Conservation (phyloP, 2,797 vertebrate genomes). For the Danio jaintianensis region DNA sequence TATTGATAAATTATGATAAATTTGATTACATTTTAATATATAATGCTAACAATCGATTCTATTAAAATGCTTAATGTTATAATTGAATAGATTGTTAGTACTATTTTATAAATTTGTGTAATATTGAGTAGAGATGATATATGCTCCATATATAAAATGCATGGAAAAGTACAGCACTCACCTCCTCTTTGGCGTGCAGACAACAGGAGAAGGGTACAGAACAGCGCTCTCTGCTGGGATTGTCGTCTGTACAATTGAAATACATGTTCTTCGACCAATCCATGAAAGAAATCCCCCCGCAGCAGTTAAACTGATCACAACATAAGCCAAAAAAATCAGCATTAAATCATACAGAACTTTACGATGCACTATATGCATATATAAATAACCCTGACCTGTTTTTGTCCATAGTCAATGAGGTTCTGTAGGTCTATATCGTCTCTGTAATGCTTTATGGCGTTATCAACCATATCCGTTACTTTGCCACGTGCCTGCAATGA, state of each 20-base stretch:
- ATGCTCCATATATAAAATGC: too few relatives aligned
- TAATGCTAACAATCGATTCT: too few relatives aligned
- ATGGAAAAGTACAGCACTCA: too few relatives aligned
- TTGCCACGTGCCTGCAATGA: constrained; percentile 81
- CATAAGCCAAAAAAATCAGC: background rate
- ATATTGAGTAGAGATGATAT: too few relatives aligned
- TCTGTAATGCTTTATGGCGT: constrained; percentile 88
- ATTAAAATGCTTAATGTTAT: too few relatives aligned
- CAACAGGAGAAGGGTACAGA: constrained; percentile 96
- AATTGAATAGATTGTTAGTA: too few relatives aligned
- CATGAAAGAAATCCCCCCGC: constrained; percentile 85
- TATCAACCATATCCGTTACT: constrained; percentile 87
- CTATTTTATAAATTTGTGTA: too few relatives aligned
- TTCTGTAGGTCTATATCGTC: constrained; percentile 95
- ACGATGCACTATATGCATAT: background rate
- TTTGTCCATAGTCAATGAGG: constrained; percentile 94
- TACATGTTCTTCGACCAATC: constrained; percentile 96
- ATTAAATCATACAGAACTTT: background rate
- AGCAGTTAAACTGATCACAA: constrained; percentile 87
- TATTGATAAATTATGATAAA: too few relatives aligned
- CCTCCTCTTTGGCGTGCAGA: constrained; percentile 75
- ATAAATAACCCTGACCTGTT: constrained; percentile 77
- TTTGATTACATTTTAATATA: too few relatives aligned
- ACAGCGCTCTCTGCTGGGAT: constrained; percentile 89
- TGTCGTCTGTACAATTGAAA: constrained; percentile 86